These are phyloP conservation scores for Drosophila erecta DNA, from an alignment of 1,140 invertebrate genomes.

Conservation along the genomic window DNA sequence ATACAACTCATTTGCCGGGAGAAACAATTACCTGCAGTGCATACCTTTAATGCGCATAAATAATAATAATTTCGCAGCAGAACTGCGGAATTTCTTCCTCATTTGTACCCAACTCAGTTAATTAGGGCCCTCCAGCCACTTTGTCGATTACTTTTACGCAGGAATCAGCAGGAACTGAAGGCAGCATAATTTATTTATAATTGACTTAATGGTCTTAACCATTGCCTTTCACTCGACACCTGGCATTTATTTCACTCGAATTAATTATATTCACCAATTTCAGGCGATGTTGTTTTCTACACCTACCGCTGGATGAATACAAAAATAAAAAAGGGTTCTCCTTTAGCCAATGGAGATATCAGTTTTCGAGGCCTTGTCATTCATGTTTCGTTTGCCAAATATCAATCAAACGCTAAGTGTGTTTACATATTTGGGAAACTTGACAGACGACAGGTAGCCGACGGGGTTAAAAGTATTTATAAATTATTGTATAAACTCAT, in stretches of 20 bases:
- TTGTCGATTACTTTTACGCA: slow-evolving; percentile 49
- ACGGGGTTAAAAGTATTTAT: slow-evolving; percentile 44
- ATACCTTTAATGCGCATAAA: slow-evolving; percentile 51
- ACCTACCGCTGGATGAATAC: neutral
- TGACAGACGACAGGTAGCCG: slow-evolving; percentile 47
- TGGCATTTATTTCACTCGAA: slow-evolving; percentile 55
- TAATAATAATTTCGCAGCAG: slow-evolving; percentile 70
- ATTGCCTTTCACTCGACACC: slow-evolving; percentile 13
- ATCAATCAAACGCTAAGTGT: slow-evolving; percentile 53
- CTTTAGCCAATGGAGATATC: slow-evolving; percentile 45
- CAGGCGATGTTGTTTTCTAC: slow-evolving; percentile 31
- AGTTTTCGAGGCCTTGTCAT: slow-evolving; percentile 57
- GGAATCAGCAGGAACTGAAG: slow-evolving; percentile 31
- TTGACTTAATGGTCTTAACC: slow-evolving; percentile 71
- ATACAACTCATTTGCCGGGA: slow-evolving; percentile 43
- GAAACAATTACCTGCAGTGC: slow-evolving; percentile 59
- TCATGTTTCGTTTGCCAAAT: slow-evolving; percentile 41
- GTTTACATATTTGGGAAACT: slow-evolving; percentile 39
- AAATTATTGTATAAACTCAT: slow-evolving; percentile 48
- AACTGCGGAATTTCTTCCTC: neutral
- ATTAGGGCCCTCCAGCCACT: slow-evolving; percentile 50
- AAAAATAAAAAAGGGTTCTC: neutral
- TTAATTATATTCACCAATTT: slow-evolving; percentile 73
- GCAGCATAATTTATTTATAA: slow-evolving; percentile 79
- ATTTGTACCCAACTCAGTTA: slow-evolving; percentile 18